A percentile compares a stretch with the other conserved stretches of the same genome.
phyloP scores from a whole-genome alignment of 2,113 vertebrate genomes.

The Gobiocypris rarus region DNA sequence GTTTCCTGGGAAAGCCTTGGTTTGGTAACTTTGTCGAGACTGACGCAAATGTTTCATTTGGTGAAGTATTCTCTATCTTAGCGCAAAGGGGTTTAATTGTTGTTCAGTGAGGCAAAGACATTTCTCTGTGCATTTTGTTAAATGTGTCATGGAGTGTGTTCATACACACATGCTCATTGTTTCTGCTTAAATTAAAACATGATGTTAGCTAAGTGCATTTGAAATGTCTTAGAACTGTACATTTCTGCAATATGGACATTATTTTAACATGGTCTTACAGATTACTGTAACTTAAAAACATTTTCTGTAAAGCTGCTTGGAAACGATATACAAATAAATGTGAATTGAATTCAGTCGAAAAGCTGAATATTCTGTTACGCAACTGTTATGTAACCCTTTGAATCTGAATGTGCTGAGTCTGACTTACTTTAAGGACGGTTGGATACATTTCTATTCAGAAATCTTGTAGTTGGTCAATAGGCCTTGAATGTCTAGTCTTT shows the following conservation, averaged over 20 bases:
- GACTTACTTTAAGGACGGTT: not conserved
- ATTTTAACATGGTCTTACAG: no score
- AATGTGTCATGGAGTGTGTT: not conserved
- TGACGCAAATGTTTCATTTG: not conserved
- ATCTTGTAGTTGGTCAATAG: not conserved
- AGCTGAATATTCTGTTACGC: not conserved
- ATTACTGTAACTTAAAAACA: no score
- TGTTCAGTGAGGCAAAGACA: not conserved
- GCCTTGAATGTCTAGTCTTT: conserved; percentile 3
- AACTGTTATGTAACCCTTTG: not conserved
- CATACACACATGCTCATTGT: not conserved
- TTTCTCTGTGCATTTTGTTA: not conserved
- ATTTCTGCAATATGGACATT: no score
- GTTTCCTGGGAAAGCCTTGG: not conserved
- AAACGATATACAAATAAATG: no score
- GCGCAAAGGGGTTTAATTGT: not conserved
- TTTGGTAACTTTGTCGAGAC: not conserved
- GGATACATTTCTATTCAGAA: not conserved
- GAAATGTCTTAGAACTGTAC: no score
- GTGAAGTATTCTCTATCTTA: not conserved
- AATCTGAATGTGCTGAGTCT: conserved; percentile 2
- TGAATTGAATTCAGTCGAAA: not conserved
- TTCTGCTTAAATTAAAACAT: no score
- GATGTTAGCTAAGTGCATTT: no score
- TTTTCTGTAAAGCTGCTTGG: no score